Conservation (phyloP, 2,888 invertebrate genomes). For the Amphimallon solstitiale region DNA sequence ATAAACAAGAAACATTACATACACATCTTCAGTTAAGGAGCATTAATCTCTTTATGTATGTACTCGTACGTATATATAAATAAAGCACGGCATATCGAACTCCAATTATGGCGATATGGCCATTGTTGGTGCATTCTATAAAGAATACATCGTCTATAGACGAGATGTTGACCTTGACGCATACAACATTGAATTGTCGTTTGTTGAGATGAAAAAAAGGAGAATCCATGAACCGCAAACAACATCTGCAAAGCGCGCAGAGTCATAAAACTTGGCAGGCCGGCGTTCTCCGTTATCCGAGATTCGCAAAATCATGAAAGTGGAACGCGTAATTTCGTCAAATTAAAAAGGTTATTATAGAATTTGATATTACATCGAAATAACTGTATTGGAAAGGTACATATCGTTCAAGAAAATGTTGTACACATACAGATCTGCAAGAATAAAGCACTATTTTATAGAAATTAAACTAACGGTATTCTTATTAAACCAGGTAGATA, state of each 20-base stretch:
- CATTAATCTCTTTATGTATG: too few species aligned
- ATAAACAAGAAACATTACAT: too few species aligned
- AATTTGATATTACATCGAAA: too few species aligned
- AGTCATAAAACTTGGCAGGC: background rate
- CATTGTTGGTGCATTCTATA: background rate
- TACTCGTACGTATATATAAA: too few species aligned
- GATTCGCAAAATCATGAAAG: conserved; percentile 28
- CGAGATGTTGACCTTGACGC: conserved; percentile 23
- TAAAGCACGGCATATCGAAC: too few species aligned
- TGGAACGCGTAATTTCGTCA: background rate
- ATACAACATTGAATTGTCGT: background rate
- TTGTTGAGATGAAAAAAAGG: conserved; percentile 2
- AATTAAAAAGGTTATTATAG: background rate
- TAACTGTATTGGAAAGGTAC: too few species aligned
- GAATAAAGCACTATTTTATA: too few species aligned
- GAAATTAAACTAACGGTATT: too few species aligned
- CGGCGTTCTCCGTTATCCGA: conserved; percentile 16
- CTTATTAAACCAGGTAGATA: too few species aligned
- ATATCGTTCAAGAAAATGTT: too few species aligned
- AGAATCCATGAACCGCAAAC: conserved; percentile 6
- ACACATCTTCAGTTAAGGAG: too few species aligned
- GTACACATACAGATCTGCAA: too few species aligned
- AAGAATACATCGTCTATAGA: background rate
- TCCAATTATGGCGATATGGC: background rate
- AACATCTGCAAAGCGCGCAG: conserved; percentile 24